Evolutionary conservation across 2,797 vertebrate genomes (phyloP).

Genomic region (Cynopterus sphinx): DNA sequence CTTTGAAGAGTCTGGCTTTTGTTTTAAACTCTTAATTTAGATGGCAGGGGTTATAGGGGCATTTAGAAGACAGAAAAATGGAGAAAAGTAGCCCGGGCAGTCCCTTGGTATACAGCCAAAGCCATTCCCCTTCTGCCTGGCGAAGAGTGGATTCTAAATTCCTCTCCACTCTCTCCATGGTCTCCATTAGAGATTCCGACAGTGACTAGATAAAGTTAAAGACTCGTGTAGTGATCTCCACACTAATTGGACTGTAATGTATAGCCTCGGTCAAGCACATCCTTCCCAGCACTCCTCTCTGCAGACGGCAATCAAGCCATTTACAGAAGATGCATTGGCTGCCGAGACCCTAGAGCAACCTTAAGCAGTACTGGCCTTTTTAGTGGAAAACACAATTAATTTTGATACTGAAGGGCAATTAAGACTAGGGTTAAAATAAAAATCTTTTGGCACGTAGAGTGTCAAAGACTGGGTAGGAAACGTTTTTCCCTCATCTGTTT

Average conservation of each 20-base stretch:
- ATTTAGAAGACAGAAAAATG: not conserved
- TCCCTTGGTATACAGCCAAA: not conserved
- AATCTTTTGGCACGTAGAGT: conserved; percentile 83
- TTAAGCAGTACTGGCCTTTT: conserved; percentile 89
- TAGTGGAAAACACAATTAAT: conserved; percentile 90
- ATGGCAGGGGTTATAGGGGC: not conserved
- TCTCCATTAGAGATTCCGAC: conserved; percentile 84
- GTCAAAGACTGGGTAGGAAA: conserved; percentile 81
- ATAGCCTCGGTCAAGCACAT: conserved; percentile 89
- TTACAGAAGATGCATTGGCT: conserved; percentile 90
- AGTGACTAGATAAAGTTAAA: conserved; percentile 89
- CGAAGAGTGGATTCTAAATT: conserved; percentile 76
- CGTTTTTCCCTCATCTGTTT: conserved; percentile 68
- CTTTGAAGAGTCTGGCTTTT: not conserved
- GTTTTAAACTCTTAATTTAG: not conserved
- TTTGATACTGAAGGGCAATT: conserved; percentile 90
- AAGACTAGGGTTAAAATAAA: conserved; percentile 87
- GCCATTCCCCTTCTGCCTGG: conserved; percentile 3
- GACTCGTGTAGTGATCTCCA: conserved; percentile 87
- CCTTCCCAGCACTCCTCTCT: conserved; percentile 86
- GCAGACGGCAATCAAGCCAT: conserved; percentile 88
- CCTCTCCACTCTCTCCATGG: conserved; percentile 74
- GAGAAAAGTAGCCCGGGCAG: not conserved
- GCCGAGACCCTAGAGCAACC: conserved; percentile 87
- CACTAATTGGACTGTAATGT: conserved; percentile 92